These are phyloP conservation scores for Nothoprocta pentlandii DNA, from an alignment of 2,113 vertebrate species.

Conservation along the genomic window DNA sequence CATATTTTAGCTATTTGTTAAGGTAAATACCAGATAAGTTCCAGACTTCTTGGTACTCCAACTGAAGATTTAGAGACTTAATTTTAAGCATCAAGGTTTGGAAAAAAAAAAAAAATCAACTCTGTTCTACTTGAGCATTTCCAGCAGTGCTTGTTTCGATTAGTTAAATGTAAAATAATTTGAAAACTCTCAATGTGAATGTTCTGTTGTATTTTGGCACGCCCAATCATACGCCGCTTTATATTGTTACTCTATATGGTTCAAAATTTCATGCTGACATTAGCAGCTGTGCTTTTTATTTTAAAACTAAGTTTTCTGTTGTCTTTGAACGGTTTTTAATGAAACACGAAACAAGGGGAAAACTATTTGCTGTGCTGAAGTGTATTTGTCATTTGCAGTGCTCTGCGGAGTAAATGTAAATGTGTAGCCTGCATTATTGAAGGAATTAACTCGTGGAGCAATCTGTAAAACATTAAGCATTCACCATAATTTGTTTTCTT, in stretches of 20 bases:
- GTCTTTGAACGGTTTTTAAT: slow-evolving; percentile 1
- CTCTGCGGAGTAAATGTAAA: neutral
- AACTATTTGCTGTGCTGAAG: neutral
- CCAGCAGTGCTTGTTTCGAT: slow-evolving; percentile 42
- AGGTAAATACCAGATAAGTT: neutral
- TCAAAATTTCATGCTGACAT: slow-evolving; percentile 21
- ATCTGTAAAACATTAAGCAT: slow-evolving; percentile 12
- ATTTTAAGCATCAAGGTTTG: slow-evolving; percentile 15
- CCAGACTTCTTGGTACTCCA: neutral
- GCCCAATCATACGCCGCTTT: neutral
- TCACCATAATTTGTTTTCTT: neutral
- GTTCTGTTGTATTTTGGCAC: slow-evolving; percentile 29
- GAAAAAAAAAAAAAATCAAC: slow-evolving; percentile 19
- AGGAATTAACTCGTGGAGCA: neutral
- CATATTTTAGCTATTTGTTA: neutral
- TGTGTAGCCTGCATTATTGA: neutral
- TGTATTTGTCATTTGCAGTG: neutral
- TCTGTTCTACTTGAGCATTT: slow-evolving; percentile 8
- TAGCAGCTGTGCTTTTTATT: slow-evolving; percentile 11
- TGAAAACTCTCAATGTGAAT: slow-evolving; percentile 14
- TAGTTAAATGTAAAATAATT: slow-evolving; percentile 57
- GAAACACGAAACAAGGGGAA: neutral
- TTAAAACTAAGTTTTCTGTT: neutral
- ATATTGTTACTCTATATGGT: neutral
- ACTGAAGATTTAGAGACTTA: slow-evolving; percentile 2